Base-by-base conservation (phyloP, 92 coral and sea anemone species). In the Meandrina meandrites region DNA sequence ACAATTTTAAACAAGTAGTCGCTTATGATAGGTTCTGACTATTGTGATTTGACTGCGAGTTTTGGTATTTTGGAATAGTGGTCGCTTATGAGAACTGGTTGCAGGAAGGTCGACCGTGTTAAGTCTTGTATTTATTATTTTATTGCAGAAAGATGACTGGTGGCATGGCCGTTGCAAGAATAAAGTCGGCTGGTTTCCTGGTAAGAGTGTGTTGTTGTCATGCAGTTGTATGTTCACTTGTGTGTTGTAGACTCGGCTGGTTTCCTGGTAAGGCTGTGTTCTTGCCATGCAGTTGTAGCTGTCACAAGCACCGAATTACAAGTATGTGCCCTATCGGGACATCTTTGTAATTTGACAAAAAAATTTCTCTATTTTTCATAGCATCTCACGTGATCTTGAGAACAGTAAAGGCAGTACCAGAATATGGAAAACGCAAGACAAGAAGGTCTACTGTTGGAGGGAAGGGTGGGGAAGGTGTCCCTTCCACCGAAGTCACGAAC, bases 101-200 rank as follows among this genome's bases (percentile, higher is more conserved):
- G n/a, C n/a, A n/a, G n/a, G n/a, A n/a, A n/a, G n/a, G n/a, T n/a
- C n/a, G n/a, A n/a, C n/a, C n/a, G n/a, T n/a, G n/a, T n/a, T n/a
- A n/a, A n/a, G n/a, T n/a, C n/a, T n/a, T n/a, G 9, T 53, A 19
- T 15, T 21, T 70, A 14, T 40, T 66, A 34, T 67, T 56, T 71
- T 4, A 30, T 79, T 84, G 50, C 73, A 94, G 98, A 91, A 91
- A 70, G 98, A 94, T 35, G 95, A 94, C 40, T 94, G 98, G 98
- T 94, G 98, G 98, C 93, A 91, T 81, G 98, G 98, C 42, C 90
- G 91, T 30, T 92, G 96, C 66, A 86, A 81, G 70, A 91, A 87
- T 71, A 86, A 88, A 88, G 91, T 93, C 36, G 98, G 98, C 12
- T 94, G 98, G 98, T 94, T 94, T 81, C 98, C 98, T 47, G 98